Conservation (phyloP, 2,113 vertebrate genomes). For the human (Homo sapiens) region DNA sequence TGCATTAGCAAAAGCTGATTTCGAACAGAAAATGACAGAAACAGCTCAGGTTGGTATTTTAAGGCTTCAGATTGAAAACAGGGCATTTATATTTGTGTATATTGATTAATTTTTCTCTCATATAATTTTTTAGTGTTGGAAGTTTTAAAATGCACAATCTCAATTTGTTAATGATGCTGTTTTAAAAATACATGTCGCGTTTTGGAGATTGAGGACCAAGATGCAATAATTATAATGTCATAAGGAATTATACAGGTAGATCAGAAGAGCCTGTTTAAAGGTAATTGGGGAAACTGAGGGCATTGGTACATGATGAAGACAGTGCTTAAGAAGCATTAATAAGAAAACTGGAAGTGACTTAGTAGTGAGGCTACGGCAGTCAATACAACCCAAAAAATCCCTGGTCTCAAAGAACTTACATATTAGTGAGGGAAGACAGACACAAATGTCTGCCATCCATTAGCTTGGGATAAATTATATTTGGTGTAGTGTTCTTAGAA, state of each 20-base stretch:
- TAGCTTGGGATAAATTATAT: constrained; percentile 6
- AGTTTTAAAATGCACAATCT: constrained; percentile 19
- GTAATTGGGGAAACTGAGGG: not conserved
- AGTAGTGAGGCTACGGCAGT: not conserved
- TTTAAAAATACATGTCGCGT: constrained; percentile 26
- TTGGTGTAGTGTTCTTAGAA: not conserved
- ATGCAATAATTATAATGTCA: not conserved
- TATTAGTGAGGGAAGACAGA: constrained; percentile 1
- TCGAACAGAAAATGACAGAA: constrained; percentile 98
- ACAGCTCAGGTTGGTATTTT: constrained; percentile 92
- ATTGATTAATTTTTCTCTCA: constrained; percentile 30
- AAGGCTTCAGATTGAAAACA: constrained; percentile 36
- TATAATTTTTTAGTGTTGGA: constrained; percentile 27
- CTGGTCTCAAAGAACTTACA: not conserved
- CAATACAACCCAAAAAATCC: not conserved
- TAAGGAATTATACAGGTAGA: not conserved
- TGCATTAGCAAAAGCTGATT: constrained; percentile 93
- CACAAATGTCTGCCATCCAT: not conserved
- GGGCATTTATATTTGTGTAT: not conserved
- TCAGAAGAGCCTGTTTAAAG: constrained; percentile 15
- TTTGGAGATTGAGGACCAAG: not conserved
- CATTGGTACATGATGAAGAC: not conserved
- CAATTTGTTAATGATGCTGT: not conserved
- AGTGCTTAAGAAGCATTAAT: not conserved
- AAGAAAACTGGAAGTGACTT: constrained; percentile 14